Conservation (phyloP, 2,888 invertebrate species). For the Falcaria lacertinaria region DNA sequence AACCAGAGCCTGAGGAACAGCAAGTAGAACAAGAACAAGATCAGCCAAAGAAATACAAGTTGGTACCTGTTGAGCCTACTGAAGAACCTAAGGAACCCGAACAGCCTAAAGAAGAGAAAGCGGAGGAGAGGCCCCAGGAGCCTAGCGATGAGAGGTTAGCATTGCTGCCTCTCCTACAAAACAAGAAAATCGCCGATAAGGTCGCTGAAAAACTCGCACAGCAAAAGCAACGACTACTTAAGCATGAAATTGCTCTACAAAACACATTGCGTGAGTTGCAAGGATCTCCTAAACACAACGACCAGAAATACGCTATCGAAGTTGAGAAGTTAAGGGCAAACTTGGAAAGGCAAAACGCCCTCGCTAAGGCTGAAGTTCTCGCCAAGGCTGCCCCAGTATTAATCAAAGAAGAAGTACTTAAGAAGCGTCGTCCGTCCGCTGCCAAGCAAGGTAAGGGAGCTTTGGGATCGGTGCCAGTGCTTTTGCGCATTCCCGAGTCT, state of each 20-base stretch:
- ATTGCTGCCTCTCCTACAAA: conserved; percentile 22
- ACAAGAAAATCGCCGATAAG: conserved; percentile 7
- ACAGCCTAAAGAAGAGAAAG: conserved; percentile 3
- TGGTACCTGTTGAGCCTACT: conserved; percentile 21
- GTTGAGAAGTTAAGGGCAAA: conserved; percentile 39
- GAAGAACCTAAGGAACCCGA: conserved; percentile 14
- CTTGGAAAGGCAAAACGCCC: conserved; percentile 40
- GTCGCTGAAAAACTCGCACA: conserved; percentile 20
- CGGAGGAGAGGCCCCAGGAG: neutral
- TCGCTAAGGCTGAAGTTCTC: conserved; percentile 38
- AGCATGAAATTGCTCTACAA: conserved; percentile 22
- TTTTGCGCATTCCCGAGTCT: conserved; percentile 6
- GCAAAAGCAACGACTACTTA: conserved; percentile 23
- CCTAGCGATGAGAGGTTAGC: conserved; percentile 8
- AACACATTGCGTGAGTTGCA: conserved; percentile 29
- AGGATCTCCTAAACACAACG: conserved; percentile 45
- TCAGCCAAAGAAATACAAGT: conserved; percentile 11
- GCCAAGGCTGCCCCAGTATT: conserved; percentile 34
- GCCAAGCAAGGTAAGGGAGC: conserved; percentile 29
- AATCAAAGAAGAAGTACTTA: conserved; percentile 34
- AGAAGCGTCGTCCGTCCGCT: conserved; percentile 30
- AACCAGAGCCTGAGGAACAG: neutral
- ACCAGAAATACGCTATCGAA: conserved; percentile 37
- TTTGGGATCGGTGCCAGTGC: conserved; percentile 4
- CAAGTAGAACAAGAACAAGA: conserved; percentile 6